These are phyloP conservation scores for Drymonia ruficornis DNA, from an alignment of 2,888 invertebrate genomes.

Conservation along the genomic window DNA sequence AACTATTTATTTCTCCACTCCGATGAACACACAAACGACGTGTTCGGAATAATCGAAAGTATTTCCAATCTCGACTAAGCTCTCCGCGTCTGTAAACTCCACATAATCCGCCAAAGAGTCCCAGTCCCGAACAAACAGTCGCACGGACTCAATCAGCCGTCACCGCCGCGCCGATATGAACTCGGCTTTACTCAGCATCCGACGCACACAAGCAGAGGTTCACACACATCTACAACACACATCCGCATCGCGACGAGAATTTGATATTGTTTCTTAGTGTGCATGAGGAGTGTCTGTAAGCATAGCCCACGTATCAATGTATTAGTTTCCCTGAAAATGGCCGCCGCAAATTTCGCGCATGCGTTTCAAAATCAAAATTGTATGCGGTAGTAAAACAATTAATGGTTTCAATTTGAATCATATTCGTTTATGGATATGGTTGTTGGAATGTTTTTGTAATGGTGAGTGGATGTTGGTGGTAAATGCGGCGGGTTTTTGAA, in stretches of 20 bases:
- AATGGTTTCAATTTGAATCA: constrained; percentile 22
- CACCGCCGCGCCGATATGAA: constrained; percentile 50
- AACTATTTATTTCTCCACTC: constrained; percentile 9
- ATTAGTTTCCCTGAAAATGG: constrained; percentile 76
- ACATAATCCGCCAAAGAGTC: constrained; percentile 22
- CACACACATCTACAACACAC: constrained; percentile 43
- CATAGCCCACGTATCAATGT: constrained; percentile 39
- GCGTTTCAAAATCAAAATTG: constrained; percentile 45
- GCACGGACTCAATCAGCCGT: constrained; percentile 46
- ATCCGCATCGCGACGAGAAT: constrained; percentile 50
- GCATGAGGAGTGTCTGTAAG: constrained; percentile 32
- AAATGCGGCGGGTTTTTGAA: constrained; percentile 71
- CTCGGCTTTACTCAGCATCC: constrained; percentile 69
- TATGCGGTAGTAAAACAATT: constrained; percentile 2
- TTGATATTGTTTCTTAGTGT: constrained; percentile 54
- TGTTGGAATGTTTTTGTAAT: neutral
- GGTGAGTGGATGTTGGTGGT: constrained; percentile 33
- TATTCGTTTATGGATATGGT: constrained; percentile 17
- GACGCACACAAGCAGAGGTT: constrained; percentile 51
- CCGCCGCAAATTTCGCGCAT: constrained; percentile 66
- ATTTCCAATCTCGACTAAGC: constrained; percentile 38
- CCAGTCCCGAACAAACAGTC: constrained; percentile 38
- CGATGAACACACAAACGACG: constrained; percentile 15
- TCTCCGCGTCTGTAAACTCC: constrained; percentile 26
- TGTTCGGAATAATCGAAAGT: constrained; percentile 35